phyloP scores from a whole-genome alignment of 2,797 vertebrate species.

The Thalassophryne amazonica region DNA sequence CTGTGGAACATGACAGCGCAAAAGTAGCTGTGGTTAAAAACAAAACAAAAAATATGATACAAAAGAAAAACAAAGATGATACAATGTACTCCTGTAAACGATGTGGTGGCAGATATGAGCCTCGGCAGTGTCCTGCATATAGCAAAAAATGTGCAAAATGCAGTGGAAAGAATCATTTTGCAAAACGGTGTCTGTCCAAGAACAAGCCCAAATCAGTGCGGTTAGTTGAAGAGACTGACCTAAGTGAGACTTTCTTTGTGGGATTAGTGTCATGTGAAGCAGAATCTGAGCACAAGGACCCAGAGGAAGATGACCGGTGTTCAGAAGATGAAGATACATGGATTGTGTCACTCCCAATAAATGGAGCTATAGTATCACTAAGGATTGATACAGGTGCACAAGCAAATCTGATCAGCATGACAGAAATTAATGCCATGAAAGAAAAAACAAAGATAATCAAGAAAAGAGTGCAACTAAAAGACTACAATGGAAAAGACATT shows the following conservation, averaged over 20 bases:
- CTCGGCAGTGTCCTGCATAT: conserved; percentile 2
- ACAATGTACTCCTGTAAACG: background rate
- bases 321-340: conserved; percentile 11
- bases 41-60: too few species aligned
- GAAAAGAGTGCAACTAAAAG: conserved; percentile 13
- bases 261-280: conserved; percentile 7
- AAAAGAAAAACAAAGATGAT: too few species aligned
- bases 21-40: background rate
- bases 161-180: conserved; percentile 21
- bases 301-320: background rate
- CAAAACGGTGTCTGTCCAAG: conserved; percentile 8
- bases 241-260: conserved; percentile 18
- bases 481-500: conserved; percentile 30
- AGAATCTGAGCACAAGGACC: background rate
- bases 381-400: conserved; percentile 19
- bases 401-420: too few species aligned
- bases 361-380: conserved; percentile 2
- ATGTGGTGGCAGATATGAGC: background rate
- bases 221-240: conserved; percentile 6
- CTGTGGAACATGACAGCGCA: background rate
- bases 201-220: background rate
- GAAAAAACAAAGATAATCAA: too few species aligned
- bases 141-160: conserved; percentile 9
- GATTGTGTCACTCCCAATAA: conserved; percentile 10
- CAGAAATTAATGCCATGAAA: too few species aligned